Conservation (phyloP, 2,888 invertebrate species). For the Netelia fuscicornis region DNA sequence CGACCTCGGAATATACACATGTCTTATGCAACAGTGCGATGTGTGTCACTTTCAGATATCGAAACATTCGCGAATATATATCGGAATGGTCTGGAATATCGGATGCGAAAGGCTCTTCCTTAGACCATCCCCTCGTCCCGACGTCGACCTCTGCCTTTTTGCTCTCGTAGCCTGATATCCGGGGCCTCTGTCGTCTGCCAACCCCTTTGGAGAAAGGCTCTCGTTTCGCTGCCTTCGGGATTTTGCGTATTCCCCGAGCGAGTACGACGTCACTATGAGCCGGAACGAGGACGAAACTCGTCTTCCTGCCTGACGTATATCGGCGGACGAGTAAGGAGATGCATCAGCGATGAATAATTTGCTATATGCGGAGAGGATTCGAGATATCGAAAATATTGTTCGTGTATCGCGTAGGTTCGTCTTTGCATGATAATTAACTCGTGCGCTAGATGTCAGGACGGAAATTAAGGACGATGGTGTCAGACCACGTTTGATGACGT, state of each 20-base stretch:
- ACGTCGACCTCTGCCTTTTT: constrained; percentile 10
- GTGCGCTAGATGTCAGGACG: background rate
- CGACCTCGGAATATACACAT: constrained; percentile 1
- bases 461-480: background rate
- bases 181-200: no score
- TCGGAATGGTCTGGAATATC: background rate
- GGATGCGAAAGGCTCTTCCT: constrained; percentile 9
- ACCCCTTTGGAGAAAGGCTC: constrained; percentile 30
- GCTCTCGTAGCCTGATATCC: constrained; percentile 5
- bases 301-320: constrained; percentile 9
- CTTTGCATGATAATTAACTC: background rate
- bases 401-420: background rate
- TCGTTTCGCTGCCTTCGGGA: constrained; percentile 39
- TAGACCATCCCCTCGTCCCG: background rate
- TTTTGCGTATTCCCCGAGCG: constrained; percentile 37
- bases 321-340: background rate
- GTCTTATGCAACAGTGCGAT: constrained; percentile 20
- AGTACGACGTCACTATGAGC: constrained; percentile 9
- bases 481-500: background rate
- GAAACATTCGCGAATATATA: constrained; percentile 42
- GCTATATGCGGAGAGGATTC: background rate
- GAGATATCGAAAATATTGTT: constrained; percentile 8
- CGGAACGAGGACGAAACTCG: no score
- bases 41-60: constrained; percentile 49
- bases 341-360: constrained; percentile 4